Base-by-base conservation (phyloP, 2,888 invertebrate genomes). In the Agapostemon virescens region DNA sequence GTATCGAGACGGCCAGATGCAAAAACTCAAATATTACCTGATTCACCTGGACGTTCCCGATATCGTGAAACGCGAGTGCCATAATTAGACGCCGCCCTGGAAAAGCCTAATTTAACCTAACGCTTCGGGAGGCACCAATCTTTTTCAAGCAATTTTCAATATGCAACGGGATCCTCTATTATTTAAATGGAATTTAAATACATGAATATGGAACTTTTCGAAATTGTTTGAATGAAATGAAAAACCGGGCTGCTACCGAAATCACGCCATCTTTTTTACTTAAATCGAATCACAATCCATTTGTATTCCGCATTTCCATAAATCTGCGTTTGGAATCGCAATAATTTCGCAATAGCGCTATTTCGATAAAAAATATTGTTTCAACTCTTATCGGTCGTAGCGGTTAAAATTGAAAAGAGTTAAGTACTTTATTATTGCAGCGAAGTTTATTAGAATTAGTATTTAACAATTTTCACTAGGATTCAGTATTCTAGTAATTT, bases 11-110 rank as follows among this genome's bases (percentile, higher is more conserved):
- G 73, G 36, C 74, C 58, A 72, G 72, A 77, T 82, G 76, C 67
- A 40, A 63, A 55, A 33, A 74, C 63, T 63, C 63, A 36, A 79
- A 49, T 61, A 74, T 79, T 69, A 64, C 67, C 80, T 58, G 69
- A 82, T 69, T 78, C 58, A 9, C 52, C 66, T 15, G 52, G 15
- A 20, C 26, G 42, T 7, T 66, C 42, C 55, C 61, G 42, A 66
- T 68, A 79, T 69, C 58, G 67, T 77, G 63, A 61, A 61, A 11
- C 17, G 15, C n/a, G 26, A 69, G 36, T n/a, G 55, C n/a, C 15
- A 7, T 52, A 61, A 45, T 70, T 61, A 36, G 33, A 33, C 33
- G 11, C 9, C 23, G 26, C 30, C n/a, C 36, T n/a, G 11, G 15
- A 13, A 64, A 64, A 4, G n/a, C 5, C 17, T 30, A 30, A 30